Percentiles rank a stretch among this genome's conserved stretches.
phyloP scores from a whole-genome alignment of 2,888 invertebrate species.

The Eupithecia vulgata region DNA sequence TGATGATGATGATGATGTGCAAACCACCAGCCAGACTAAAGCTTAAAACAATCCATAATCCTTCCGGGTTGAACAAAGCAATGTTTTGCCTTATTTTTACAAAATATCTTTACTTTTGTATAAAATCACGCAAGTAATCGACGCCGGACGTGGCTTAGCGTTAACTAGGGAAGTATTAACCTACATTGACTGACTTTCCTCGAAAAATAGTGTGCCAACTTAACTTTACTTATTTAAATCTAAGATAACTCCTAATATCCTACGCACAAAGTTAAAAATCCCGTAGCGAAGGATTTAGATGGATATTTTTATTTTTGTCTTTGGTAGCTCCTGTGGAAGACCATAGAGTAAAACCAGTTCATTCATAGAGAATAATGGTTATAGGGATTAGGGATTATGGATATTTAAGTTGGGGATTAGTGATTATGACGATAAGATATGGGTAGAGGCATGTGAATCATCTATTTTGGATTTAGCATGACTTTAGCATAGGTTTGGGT shows the following conservation, averaged over 20 bases:
- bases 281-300: constrained; percentile 26
- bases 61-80: constrained; percentile 72
- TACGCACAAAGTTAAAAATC: constrained; percentile 21
- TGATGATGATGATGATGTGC: too few species aligned
- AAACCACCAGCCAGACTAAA: constrained; percentile 23
- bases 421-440: constrained; percentile 73
- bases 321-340: constrained; percentile 36
- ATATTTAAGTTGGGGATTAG: constrained; percentile 69
- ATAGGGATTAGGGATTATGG: constrained; percentile 59
- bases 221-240: not conserved
- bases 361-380: constrained; percentile 63
- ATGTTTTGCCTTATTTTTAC: constrained; percentile 67
- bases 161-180: constrained; percentile 50
- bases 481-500: constrained; percentile 53
- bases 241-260: not conserved
- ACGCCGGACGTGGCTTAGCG: constrained; percentile 69
- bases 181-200: constrained; percentile 51
- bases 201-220: constrained; percentile 42
- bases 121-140: constrained; percentile 66
- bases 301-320: constrained; percentile 13
- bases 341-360: constrained; percentile 46
- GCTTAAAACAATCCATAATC: constrained; percentile 21
- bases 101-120: constrained; percentile 55
- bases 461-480: constrained; percentile 47
- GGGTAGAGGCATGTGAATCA: constrained; percentile 47